Percentiles rank a stretch among this genome's conserved stretches.
Evolutionary conservation across 2,113 vertebrate genomes (phyloP).

Genomic region (Haemorhous mexicanus): DNA sequence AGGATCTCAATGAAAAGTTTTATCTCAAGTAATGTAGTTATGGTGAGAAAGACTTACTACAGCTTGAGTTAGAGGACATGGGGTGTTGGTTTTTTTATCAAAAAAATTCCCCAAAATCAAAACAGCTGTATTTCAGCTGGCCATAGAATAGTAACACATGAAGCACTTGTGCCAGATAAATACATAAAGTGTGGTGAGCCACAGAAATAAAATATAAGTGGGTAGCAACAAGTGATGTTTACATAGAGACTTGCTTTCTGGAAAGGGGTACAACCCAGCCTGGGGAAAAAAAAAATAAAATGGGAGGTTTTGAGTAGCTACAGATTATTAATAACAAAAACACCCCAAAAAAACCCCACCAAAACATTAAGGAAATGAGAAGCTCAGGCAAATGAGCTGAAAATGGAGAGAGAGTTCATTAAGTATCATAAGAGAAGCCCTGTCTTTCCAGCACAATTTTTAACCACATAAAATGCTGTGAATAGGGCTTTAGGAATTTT

Average conservation of each 20-base stretch:
- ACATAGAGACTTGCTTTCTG: not conserved
- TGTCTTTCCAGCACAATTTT: not conserved
- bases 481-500: not conserved
- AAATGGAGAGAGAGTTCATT: not conserved
- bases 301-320: not conserved
- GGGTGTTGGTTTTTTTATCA: accelerated
- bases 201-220: not conserved
- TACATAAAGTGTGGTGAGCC: not conserved
- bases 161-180: not conserved
- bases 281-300: not conserved
- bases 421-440: not conserved
- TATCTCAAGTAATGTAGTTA: not conserved
- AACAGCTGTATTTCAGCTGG: not conserved
- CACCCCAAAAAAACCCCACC: no score
- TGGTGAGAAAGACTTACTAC: not conserved
- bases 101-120: not conserved
- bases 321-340: not conserved
- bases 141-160: not conserved
- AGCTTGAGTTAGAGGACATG: accelerated
- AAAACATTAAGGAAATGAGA: not conserved
- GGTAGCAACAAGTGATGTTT: not conserved
- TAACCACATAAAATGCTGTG: not conserved
- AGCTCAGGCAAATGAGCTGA: not conserved
- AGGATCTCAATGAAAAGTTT: not conserved
- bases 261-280: not conserved